Evolutionary conservation across 2,888 invertebrate genomes (phyloP), one percentile per base, ranked within the genome.

Genomic region (Chironomus riparius): DNA sequence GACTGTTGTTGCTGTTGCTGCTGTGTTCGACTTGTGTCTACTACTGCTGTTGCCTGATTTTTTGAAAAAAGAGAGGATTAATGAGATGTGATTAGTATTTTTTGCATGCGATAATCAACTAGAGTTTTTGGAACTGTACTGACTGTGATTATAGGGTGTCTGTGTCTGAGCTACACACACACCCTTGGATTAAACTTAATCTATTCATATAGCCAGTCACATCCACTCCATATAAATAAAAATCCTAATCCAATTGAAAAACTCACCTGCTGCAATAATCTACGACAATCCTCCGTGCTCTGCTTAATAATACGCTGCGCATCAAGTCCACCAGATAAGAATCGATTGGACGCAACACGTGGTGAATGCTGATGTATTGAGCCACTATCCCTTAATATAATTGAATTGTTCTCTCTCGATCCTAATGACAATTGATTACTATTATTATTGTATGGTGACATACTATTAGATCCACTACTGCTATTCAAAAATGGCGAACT

Each of bases 201-300:
- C n/a, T n/a, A n/a, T n/a, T n/a, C n/a, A n/a, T n/a, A n/a, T n/a
- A n/a, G n/a, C n/a, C n/a, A n/a, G n/a, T n/a, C n/a, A n/a, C n/a
- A n/a, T n/a, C n/a, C n/a, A 5, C 28, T 1, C 22, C 47, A 47
- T 38, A 21, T 18, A 10, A 70, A 47, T 28, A 18, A 68, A 68
- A 28, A n/a, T n/a, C n/a, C 3, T 28, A 68, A 68, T 47, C 22
- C 1, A 82, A 15, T 82, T 81, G n/a, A 50, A 15, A 50, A 15
- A 56, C 81, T 80, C 75, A 86, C 85, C 81, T 90, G 90, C 80
- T 90, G 90, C 77, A 90, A 81, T 56, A 91, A 83, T 77, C 90
- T 84, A 76, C 90, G 85, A 79, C 90, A 90, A 81, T 91, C 91
- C 83, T 91, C 91, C 77, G 89, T 89, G 56, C 88, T 88, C 80